Conservation (phyloP, 2,797 vertebrate genomes). For the Mus minutoides region DNA sequence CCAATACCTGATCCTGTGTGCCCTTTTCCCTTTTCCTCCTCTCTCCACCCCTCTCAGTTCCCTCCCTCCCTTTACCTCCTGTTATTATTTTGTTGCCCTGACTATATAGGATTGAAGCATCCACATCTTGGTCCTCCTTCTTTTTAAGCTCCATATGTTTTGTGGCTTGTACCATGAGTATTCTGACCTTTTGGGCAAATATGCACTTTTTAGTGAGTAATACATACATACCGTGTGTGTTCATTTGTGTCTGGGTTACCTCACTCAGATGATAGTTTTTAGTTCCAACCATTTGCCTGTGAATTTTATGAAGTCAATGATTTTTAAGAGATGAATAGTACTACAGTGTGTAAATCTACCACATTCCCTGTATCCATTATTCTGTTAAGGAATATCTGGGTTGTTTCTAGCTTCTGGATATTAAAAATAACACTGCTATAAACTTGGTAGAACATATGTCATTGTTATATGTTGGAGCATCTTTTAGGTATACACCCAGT, state of each 20-base stretch:
- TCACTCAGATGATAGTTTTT: not conserved
- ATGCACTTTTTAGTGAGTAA: not conserved
- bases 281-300: not conserved
- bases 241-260: not conserved
- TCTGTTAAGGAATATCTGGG: not conserved
- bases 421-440: not conserved
- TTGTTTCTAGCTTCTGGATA: not conserved
- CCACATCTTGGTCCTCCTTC: not conserved
- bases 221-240: not conserved
- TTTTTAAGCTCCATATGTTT: not conserved
- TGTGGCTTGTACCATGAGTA: not conserved
- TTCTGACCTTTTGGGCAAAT: not conserved
- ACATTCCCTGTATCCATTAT: not conserved
- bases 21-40: not conserved
- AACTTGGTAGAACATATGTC: not conserved
- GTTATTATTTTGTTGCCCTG: not conserved
- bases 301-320: not conserved
- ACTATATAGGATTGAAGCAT: not conserved
- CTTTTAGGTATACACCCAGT: not conserved
- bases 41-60: not conserved
- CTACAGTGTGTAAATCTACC: not conserved
- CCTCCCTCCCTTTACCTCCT: not conserved
- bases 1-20: not conserved
- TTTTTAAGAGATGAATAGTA: not conserved
- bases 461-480: not conserved